These are phyloP conservation scores for Australoheros facetus DNA, from an alignment of 2,797 vertebrate species.

Conservation along the genomic window DNA sequence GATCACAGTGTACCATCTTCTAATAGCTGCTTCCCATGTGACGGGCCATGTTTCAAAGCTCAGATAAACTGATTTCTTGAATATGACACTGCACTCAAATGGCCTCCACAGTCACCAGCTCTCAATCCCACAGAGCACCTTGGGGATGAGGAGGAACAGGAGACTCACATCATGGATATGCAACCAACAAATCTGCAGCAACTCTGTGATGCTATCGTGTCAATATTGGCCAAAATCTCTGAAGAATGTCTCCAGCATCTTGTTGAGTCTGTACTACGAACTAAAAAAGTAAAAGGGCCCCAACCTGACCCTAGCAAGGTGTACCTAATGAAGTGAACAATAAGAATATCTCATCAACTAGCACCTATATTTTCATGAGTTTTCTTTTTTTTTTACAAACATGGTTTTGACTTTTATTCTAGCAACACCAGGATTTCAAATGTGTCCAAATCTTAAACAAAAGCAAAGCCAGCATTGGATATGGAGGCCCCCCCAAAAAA, in stretches of 20 bases:
- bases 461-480: background rate
- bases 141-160: background rate
- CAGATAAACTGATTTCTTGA: too few species aligned
- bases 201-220: background rate
- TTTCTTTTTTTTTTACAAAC: background rate
- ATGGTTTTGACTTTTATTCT: background rate
- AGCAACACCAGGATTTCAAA: background rate
- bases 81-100: too few species aligned
- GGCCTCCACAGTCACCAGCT: background rate
- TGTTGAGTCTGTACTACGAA: background rate
- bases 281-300: background rate
- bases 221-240: background rate
- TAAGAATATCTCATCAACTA: background rate
- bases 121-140: background rate
- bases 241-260: background rate
- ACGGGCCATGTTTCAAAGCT: background rate
- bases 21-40: background rate
- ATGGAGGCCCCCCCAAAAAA: too few species aligned
- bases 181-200: background rate
- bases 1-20: background rate
- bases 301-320: background rate
- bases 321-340: background rate
- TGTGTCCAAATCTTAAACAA: background rate
- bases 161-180: background rate
- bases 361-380: rapidly evolving